Evolutionary conservation across 2,888 invertebrate species (phyloP).

Genomic region (Sarcophaga caerulescens): DNA sequence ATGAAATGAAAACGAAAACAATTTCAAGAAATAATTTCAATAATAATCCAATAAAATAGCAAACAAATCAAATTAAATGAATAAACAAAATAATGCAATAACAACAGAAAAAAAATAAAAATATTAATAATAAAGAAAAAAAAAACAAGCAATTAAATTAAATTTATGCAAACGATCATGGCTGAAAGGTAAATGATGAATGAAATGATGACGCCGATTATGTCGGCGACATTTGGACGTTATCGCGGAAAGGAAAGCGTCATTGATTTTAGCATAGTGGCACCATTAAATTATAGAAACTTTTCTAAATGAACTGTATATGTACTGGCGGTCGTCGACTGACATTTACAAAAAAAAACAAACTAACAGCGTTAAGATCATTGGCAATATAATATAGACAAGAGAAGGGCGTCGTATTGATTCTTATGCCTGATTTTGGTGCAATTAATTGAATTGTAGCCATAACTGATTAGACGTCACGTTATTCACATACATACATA

Average conservation of each 20-base stretch:
- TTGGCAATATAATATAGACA: not conserved
- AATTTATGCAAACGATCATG: conserved; percentile 40
- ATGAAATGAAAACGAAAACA: conserved; percentile 16
- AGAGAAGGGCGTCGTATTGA: not conserved
- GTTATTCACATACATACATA: conserved; percentile 13
- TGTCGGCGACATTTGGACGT: conserved; percentile 48
- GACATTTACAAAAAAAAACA: not conserved
- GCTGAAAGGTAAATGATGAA: conserved; percentile 7
- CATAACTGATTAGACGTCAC: conserved; percentile 53
- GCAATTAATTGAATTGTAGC: conserved; percentile 61
- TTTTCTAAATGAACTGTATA: conserved; percentile 28
- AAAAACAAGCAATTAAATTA: conserved; percentile 29
- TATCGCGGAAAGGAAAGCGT: conserved; percentile 44
- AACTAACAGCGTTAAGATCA: not conserved
- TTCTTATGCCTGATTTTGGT: not conserved
- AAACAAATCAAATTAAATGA: conserved; percentile 28
- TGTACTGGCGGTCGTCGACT: not conserved
- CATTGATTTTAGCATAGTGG: conserved; percentile 53
- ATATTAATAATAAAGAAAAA: conserved; percentile 9
- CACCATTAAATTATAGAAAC: conserved; percentile 47
- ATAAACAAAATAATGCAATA: conserved; percentile 16
- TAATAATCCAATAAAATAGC: conserved; percentile 10
- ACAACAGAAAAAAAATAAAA: conserved; percentile 9
- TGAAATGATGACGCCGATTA: conserved; percentile 23
- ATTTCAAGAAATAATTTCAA: conserved; percentile 8